A percentile compares a stretch with the other conserved stretches of the same genome.
phyloP scores from a whole-genome alignment of 2,888 invertebrate genomes.

The Allophyes oxyacanthae region DNA sequence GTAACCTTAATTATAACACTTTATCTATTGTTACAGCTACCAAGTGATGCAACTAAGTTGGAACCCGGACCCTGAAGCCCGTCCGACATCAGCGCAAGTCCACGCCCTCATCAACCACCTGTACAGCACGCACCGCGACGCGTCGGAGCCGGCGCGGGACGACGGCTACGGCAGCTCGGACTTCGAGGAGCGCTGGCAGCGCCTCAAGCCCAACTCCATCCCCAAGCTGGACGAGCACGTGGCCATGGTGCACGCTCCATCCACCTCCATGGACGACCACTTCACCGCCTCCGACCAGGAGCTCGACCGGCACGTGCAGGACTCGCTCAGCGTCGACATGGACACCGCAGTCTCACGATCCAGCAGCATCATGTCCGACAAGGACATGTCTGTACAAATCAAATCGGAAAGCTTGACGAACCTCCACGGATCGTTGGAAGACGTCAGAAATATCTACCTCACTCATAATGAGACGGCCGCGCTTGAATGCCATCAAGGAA shows the following conservation, averaged over 20 bases:
- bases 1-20: background rate
- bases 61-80: constrained; percentile 74
- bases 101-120: constrained; percentile 83
- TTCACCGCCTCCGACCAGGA: constrained; percentile 77
- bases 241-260: constrained; percentile 82
- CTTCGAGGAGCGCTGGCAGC: constrained; percentile 94
- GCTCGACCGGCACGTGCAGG: constrained; percentile 70
- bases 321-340: constrained; percentile 76
- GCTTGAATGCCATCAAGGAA: constrained; percentile 82
- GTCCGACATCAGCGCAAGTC: constrained; percentile 78
- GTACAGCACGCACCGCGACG: constrained; percentile 71
- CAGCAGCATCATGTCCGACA: constrained; percentile 83
- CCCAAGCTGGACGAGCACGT: constrained; percentile 89
- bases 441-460: constrained; percentile 85
- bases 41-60: constrained; percentile 93
- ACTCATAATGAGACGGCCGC: constrained; percentile 81
- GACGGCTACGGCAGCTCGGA: constrained; percentile 77
- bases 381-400: constrained; percentile 77
- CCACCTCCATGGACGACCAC: constrained; percentile 73
- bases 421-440: constrained; percentile 92
- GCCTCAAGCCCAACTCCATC: constrained; percentile 91
- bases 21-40: constrained; percentile 81
- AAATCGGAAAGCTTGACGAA: constrained; percentile 90
- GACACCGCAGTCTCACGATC: constrained; percentile 80
- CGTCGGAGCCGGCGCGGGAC: constrained; percentile 56